Evolutionary conservation across 2,888 invertebrate species (phyloP), one percentile per base, ranked within the genome.

Genomic region (Stenchaetothrips biformis): DNA sequence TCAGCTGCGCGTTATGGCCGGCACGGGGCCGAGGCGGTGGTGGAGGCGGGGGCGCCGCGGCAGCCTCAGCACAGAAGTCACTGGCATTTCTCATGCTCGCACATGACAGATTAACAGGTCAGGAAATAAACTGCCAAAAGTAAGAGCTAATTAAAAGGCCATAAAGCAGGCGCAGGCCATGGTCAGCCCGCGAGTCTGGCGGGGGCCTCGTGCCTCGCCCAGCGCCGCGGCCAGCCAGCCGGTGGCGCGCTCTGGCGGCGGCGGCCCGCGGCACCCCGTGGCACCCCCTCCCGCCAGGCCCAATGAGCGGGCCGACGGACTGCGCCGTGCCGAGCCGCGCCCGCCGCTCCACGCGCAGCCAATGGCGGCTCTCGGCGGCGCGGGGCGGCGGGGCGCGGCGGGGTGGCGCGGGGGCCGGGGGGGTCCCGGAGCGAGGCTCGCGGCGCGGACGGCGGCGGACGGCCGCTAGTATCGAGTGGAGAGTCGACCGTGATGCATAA

Each of bases 191-290:
- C 86, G 87, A 67, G 67, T 21, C 53, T 16, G 53, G 53, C 53
- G 53, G 88, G 88, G 88, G 87, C 21, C 67, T 25, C 87, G 87
- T 88, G 87, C 88, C 87, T 88, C 88, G 87, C 88, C 83, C 87
- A 86, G 87, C 82, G 82, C 83, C 83, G 84, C 84, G 82, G 82
- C 88, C 88, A 88, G 84, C 87, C 88, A 88, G 89, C 89, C 89
- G 89, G 89, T 90, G 90, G 90, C 91, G 85, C 89, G 90, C 89
- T 89, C 90, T 86, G 86, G 67, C 25, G 67, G 67, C 67, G 59
- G 88, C 88, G 86, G 86, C 86, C 86, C 87, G 88, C 89, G 88
- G 89, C 89, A 89, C 88, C 88, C 89, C 88, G 86, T 86, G 67
- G 67, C 67, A 74, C 67, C 67, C 67, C 67, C 67, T 74, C 67